phyloP scores from a whole-genome alignment of 2,113 vertebrate genomes.

The Labeo rohita region DNA sequence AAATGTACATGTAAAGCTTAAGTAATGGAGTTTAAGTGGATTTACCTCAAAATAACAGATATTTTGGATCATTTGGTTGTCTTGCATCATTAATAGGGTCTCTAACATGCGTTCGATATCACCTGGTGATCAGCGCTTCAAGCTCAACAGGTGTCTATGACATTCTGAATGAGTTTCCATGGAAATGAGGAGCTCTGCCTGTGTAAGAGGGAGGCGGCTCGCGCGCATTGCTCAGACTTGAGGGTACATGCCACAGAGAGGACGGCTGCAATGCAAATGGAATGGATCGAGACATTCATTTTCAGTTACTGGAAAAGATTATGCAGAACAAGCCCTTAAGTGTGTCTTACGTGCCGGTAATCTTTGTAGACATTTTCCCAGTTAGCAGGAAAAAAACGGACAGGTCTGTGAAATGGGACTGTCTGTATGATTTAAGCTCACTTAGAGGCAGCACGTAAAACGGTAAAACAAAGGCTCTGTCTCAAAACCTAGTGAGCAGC shows the following conservation, averaged over 20 bases:
- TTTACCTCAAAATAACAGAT: neutral
- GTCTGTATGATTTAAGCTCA: constrained; percentile 35
- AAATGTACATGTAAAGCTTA: too few relatives aligned
- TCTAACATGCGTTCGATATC: neutral
- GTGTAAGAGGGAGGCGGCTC: neutral
- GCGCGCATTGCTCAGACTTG: neutral
- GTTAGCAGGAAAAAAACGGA: neutral
- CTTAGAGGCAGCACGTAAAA: neutral
- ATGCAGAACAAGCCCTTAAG: constrained; percentile 4
- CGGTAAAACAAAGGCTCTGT: neutral
- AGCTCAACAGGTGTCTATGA: constrained; percentile 55
- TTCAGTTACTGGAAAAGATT: constrained; percentile 20
- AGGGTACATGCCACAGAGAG: neutral
- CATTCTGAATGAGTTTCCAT: constrained; percentile 57
- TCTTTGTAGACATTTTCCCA: constrained; percentile 7
- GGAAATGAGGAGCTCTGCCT: constrained; percentile 53
- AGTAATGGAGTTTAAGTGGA: too few relatives aligned
- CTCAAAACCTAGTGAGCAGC: neutral
- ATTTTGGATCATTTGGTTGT: neutral
- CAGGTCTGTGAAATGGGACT: constrained; percentile 32
- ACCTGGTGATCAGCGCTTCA: neutral
- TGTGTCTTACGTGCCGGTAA: neutral
- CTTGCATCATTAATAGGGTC: neutral
- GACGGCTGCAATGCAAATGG: neutral
- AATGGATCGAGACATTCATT: neutral